phyloP scores from a whole-genome alignment of 30 jellyfish, hydroid and myxozoan genomes.

The Aurelia aurita region DNA sequence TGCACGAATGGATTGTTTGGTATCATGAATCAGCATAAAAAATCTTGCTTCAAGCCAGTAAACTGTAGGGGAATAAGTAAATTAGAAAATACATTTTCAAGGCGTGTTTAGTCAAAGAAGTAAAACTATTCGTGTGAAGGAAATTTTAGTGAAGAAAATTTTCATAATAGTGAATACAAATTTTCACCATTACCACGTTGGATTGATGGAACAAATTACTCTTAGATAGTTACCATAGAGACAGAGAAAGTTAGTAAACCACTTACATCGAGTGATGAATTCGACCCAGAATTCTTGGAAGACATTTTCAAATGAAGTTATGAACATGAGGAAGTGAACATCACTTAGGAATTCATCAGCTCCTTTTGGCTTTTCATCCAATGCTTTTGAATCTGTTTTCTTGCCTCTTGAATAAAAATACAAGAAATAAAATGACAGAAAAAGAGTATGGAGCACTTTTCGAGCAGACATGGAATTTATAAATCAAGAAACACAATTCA shows the following conservation, averaged over 20 bases:
- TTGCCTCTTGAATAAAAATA: neutral
- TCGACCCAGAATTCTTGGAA: slow-evolving; percentile 64
- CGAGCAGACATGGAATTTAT: neutral
- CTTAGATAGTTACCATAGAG: too few species aligned
- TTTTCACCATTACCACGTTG: too few species aligned
- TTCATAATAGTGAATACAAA: too few species aligned
- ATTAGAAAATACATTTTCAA: neutral
- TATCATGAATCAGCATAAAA: slow-evolving; percentile 81
- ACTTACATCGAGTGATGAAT: slow-evolving; percentile 78
- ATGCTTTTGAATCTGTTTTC: slow-evolving; percentile 23
- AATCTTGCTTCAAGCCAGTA: slow-evolving; percentile 84
- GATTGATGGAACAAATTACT: too few species aligned
- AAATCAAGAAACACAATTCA: neutral
- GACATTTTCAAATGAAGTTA: slow-evolving; percentile 38
- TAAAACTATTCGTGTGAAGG: too few species aligned
- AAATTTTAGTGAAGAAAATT: too few species aligned
- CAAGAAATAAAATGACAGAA: neutral
- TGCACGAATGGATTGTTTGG: slow-evolving; percentile 65
- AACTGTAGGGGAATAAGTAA: slow-evolving; percentile 23
- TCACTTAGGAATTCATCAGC: slow-evolving; percentile 60
- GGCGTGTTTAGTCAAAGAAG: neutral
- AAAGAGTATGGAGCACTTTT: neutral
- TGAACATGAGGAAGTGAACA: slow-evolving; percentile 59
- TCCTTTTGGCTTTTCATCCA: slow-evolving; percentile 44
- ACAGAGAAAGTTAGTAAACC: too few species aligned